These are phyloP conservation scores for Synergus gifuensis DNA, from an alignment of 2,888 invertebrate species.

Conservation along the genomic window DNA sequence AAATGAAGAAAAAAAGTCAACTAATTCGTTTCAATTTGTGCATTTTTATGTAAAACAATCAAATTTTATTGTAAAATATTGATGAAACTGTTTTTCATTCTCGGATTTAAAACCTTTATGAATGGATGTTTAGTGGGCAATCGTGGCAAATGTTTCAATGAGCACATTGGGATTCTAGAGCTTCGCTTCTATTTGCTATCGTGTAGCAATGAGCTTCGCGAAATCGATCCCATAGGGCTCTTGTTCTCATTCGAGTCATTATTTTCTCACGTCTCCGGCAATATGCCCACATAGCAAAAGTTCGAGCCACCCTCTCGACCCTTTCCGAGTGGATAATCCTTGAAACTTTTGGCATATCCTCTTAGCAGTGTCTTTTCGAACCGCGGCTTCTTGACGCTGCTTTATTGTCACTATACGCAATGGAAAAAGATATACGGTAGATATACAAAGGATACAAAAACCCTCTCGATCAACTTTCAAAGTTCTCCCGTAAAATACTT, in stretches of 20 bases:
- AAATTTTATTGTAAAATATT: background rate
- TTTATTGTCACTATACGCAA: conserved; percentile 39
- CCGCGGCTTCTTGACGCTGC: conserved; percentile 43
- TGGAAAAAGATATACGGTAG: background rate
- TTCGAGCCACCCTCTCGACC: conserved; percentile 53
- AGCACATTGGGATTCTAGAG: conserved; percentile 38
- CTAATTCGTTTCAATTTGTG: background rate
- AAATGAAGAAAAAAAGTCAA: background rate
- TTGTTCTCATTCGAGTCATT: conserved; percentile 60
- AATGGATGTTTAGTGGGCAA: conserved; percentile 6
- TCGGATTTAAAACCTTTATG: conserved; percentile 1
- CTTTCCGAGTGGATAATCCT: conserved; percentile 58
- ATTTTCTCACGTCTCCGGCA: conserved; percentile 63
- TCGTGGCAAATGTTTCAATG: conserved; percentile 38
- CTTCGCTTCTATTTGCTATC: conserved; percentile 46
- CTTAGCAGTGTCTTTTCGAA: conserved; percentile 51
- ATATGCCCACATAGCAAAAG: conserved; percentile 64
- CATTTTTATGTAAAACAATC: background rate
- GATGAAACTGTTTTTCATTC: background rate
- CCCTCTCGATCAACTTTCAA: background rate
- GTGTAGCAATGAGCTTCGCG: conserved; percentile 36
- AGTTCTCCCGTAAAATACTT: background rate
- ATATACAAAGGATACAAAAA: background rate
- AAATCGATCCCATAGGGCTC: conserved; percentile 44
- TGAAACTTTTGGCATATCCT: conserved; percentile 64